Conservation (phyloP, 2,113 vertebrate genomes). For the Oreochromis tanganicae region DNA sequence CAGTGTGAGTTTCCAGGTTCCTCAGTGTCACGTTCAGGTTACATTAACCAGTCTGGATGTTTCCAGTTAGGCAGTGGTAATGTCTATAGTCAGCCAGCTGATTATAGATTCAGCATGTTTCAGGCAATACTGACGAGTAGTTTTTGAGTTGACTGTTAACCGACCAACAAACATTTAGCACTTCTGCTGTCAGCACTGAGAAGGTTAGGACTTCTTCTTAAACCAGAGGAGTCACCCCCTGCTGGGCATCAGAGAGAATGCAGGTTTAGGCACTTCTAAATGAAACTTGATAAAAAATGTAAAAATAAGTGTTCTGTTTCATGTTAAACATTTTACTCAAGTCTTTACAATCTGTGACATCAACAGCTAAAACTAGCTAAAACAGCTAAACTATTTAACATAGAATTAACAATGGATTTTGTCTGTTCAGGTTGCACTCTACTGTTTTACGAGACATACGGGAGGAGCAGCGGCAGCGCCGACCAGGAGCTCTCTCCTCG, state of each 20-base stretch:
- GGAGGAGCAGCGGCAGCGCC: conserved; percentile 62
- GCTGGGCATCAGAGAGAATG: not conserved
- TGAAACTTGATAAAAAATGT: not conserved
- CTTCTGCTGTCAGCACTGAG: not conserved
- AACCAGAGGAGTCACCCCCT: not conserved
- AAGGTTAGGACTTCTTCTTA: not conserved
- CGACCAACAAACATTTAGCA: not conserved
- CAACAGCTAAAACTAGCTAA: not conserved
- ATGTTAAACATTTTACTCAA: not conserved
- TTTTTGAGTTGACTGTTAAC: not conserved
- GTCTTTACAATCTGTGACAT: not conserved
- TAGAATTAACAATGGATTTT: not conserved
- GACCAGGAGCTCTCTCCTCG: conserved; percentile 77
- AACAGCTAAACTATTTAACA: not conserved
- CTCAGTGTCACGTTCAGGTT: not conserved
- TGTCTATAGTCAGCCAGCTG: not conserved
- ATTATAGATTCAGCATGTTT: not conserved
- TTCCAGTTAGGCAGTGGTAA: not conserved
- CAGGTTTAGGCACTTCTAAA: not conserved
- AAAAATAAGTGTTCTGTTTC: not conserved
- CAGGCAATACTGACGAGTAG: not conserved
- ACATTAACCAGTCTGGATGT: not conserved
- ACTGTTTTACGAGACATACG: conserved; percentile 85
- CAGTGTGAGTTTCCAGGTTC: not conserved
- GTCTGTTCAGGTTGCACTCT: conserved; percentile 80